These are phyloP conservation scores for Cephus spinipes DNA, from an alignment of 2,888 invertebrate genomes.

Conservation along the genomic window DNA sequence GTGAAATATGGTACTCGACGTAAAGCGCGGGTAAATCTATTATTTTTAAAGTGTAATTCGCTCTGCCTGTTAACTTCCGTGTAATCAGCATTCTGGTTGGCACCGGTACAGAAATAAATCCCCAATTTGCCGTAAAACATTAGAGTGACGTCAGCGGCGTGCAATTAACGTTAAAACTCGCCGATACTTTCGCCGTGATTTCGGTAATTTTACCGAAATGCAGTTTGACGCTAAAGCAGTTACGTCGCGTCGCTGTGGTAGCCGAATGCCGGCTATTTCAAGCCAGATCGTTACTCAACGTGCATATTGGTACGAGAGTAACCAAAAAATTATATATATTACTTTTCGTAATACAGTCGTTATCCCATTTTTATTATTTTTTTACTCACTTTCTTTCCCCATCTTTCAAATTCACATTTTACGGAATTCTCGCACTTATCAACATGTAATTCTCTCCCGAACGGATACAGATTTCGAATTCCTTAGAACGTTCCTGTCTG, in stretches of 20 bases:
- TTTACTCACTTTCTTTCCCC: neutral
- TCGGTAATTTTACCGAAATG: neutral
- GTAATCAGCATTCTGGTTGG: neutral
- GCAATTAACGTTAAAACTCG: neutral
- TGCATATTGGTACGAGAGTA: neutral
- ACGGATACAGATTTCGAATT: neutral
- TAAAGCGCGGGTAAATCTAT: neutral
- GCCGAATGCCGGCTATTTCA: neutral
- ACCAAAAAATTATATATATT: neutral
- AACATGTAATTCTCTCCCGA: neutral
- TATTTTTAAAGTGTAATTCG: neutral
- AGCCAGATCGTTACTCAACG: neutral
- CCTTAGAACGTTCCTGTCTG: neutral
- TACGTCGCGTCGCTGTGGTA: neutral
- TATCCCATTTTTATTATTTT: neutral
- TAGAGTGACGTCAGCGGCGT: neutral
- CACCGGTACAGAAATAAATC: neutral
- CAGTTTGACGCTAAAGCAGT: neutral
- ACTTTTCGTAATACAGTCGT: neutral
- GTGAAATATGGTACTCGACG: neutral
- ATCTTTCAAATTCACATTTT: neutral
- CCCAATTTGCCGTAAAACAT: neutral
- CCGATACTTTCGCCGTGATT: neutral
- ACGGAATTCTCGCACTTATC: neutral
- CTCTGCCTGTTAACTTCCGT: neutral